Conservation (phyloP, 2,113 vertebrate genomes). For the Eudorcas thomsonii region DNA sequence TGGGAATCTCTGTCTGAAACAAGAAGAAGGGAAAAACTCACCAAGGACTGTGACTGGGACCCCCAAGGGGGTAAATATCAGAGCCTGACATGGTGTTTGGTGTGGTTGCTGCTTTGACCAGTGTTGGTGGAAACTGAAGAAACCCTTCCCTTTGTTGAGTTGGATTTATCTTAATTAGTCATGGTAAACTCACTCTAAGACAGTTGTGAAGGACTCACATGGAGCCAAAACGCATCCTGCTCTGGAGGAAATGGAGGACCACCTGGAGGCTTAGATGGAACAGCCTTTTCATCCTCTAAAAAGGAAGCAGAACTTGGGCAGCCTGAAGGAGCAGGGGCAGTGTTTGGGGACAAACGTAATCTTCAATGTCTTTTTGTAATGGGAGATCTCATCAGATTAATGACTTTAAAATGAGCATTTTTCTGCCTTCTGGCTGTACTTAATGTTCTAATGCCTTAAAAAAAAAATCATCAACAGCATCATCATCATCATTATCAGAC, state of each 20-base stretch:
- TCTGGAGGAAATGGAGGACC: neutral
- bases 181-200: neutral
- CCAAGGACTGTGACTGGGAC: neutral
- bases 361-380: slow-evolving; percentile 34
- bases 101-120: neutral
- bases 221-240: neutral
- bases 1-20: neutral
- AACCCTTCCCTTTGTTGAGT: neutral
- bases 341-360: neutral
- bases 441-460: slow-evolving; percentile 27
- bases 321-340: neutral
- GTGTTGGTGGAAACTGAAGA: neutral
- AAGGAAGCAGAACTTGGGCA: neutral
- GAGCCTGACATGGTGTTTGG: neutral
- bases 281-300: neutral
- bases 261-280: neutral
- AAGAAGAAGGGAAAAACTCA: neutral
- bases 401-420: slow-evolving; percentile 63
- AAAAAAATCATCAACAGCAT: neutral
- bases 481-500: neutral
- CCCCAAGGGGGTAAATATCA: neutral
- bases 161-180: neutral
- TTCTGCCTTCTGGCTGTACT: slow-evolving; percentile 61
- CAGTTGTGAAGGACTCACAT: neutral
- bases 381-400: slow-evolving; percentile 53